Evolutionary conservation across 1,140 invertebrate genomes (phyloP).

Genomic region (Onthophagus taurus): DNA sequence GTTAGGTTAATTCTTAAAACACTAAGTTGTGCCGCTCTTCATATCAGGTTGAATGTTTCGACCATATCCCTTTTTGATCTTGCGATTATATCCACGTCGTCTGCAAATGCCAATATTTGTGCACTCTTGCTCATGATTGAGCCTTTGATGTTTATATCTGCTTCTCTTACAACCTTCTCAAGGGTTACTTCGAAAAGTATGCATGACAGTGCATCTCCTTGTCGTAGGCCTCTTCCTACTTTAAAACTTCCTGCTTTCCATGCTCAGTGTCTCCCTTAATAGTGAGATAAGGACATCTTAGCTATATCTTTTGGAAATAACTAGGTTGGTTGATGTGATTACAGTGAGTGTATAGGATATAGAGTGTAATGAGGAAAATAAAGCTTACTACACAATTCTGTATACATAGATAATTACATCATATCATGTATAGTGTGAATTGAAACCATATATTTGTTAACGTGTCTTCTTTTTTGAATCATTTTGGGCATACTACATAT

Average conservation of each 20-base stretch:
- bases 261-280: too few species aligned
- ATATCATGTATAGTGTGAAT: too few species aligned
- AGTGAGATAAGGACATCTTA: too few species aligned
- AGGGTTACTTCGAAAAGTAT: background rate
- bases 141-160: background rate
- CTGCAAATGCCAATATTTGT: background rate
- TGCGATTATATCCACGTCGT: background rate
- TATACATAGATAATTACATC: too few species aligned
- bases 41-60: background rate
- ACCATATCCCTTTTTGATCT: background rate
- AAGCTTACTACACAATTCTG: too few species aligned
- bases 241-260: constrained; percentile 2
- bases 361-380: too few species aligned
- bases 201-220: background rate
- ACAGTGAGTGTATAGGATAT: too few species aligned
- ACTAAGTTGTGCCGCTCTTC: background rate
- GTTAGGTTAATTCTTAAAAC: background rate
- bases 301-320: too few species aligned
- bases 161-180: background rate
- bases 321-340: too few species aligned
- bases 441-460: too few species aligned
- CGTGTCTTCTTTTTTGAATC: too few species aligned
- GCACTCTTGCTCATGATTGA: background rate
- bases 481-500: too few species aligned
- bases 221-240: background rate